These are phyloP conservation scores for Panzeria rudis DNA, from an alignment of 2,888 invertebrate species.

Conservation along the genomic window DNA sequence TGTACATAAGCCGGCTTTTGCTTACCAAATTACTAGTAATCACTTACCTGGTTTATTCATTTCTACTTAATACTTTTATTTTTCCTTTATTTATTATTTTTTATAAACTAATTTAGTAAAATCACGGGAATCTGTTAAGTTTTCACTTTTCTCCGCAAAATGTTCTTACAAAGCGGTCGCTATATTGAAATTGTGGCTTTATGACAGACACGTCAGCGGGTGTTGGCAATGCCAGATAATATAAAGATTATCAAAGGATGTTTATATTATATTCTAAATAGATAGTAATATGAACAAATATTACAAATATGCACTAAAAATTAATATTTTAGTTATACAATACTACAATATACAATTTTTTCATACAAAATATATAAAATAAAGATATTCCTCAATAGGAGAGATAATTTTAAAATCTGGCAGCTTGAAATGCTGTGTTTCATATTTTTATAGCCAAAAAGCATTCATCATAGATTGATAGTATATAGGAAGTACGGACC, in stretches of 20 bases:
- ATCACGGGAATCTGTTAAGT: constrained; percentile 27
- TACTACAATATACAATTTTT: too few relatives aligned
- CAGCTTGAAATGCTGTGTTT: too few relatives aligned
- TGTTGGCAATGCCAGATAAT: constrained; percentile 52
- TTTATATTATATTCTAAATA: not conserved
- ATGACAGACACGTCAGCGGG: constrained; percentile 82
- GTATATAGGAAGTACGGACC: too few relatives aligned
- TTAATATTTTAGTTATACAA: too few relatives aligned
- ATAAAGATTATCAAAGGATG: not conserved
- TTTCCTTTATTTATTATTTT: not conserved
- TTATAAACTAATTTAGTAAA: constrained; percentile 16
- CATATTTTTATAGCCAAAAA: too few relatives aligned
- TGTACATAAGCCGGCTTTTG: constrained; percentile 39
- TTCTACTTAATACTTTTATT: constrained; percentile 16
- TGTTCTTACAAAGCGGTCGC: constrained; percentile 22
- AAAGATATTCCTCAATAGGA: too few relatives aligned
- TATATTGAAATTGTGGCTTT: constrained; percentile 14
- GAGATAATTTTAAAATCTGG: too few relatives aligned
- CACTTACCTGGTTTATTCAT: constrained; percentile 76
- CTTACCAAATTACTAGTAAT: not conserved
- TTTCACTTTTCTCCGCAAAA: constrained; percentile 43
- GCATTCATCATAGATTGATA: too few relatives aligned
- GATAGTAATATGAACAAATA: too few relatives aligned
- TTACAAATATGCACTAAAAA: too few relatives aligned
- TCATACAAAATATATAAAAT: too few relatives aligned